These are phyloP conservation scores for Anoplophora glabripennis DNA, from an alignment of 1,140 invertebrate genomes.

Conservation along the genomic window DNA sequence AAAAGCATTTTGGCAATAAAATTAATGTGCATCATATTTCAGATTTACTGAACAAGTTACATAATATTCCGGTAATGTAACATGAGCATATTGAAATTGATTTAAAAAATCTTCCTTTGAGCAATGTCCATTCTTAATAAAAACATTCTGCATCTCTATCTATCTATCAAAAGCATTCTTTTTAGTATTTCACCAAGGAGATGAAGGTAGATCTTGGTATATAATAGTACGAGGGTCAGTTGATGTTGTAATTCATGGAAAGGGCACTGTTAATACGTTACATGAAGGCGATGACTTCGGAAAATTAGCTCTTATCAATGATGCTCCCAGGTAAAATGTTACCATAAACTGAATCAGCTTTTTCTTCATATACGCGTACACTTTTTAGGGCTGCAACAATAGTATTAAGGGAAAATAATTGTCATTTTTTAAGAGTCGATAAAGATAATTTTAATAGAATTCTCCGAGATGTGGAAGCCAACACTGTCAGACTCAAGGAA, in stretches of 20 bases:
- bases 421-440: conserved; percentile 82
- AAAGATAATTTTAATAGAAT: conserved; percentile 88
- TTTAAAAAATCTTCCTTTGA: no score
- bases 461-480: conserved; percentile 81
- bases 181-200: conserved; percentile 84
- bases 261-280: conserved; percentile 79
- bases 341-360: no score
- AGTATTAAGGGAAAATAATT: conserved; percentile 77
- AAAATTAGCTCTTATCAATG: conserved; percentile 83
- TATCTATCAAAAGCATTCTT: no score
- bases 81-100: no score
- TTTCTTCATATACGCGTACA: no score
- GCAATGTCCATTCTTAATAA: no score
- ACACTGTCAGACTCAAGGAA: conserved; percentile 83
- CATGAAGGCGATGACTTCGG: conserved; percentile 88
- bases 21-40: no score
- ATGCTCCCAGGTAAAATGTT: conserved; percentile 72
- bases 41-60: no score
- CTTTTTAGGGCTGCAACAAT: conserved; percentile 80
- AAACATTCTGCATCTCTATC: no score
- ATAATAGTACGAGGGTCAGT: conserved; percentile 82
- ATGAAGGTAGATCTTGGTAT: conserved; percentile 87
- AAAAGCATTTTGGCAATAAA: no score
- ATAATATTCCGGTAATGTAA: no score
- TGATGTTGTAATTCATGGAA: conserved; percentile 83